Evolutionary conservation across 2,888 invertebrate genomes (phyloP).

Genomic region (Dryococelus australis): DNA sequence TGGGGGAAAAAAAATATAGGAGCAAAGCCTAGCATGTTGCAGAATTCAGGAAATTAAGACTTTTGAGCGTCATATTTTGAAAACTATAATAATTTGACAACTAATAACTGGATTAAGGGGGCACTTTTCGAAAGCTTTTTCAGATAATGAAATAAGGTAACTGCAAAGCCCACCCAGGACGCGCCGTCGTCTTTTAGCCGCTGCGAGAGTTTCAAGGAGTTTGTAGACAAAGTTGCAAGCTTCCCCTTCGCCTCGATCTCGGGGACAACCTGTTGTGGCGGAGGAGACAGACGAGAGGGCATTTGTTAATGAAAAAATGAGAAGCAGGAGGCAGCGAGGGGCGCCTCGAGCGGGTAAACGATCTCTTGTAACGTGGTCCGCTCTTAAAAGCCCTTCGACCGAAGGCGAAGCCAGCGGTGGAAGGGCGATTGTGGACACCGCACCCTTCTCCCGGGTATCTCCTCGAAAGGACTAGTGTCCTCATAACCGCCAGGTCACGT

Average conservation of each 20-base stretch:
- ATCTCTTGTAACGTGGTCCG: neutral
- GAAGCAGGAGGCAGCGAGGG: neutral
- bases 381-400: neutral
- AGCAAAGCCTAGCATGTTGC: too few species aligned
- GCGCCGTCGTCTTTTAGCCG: neutral
- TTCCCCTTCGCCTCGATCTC: neutral
- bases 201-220: neutral
- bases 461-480: neutral
- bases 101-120: too few species aligned
- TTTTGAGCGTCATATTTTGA: too few species aligned
- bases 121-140: too few species aligned
- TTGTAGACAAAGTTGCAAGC: neutral
- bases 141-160: too few species aligned
- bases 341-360: neutral
- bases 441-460: neutral
- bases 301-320: neutral
- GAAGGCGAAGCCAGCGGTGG: neutral
- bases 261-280: neutral
- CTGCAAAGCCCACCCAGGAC: neutral
- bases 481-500: conserved; percentile 16
- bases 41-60: too few species aligned
- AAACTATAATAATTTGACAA: too few species aligned
- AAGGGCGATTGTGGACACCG: neutral
- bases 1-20: too few species aligned
- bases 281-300: neutral